Evolutionary conservation across 2,888 invertebrate genomes (phyloP), one percentile per base, ranked within the genome.

Genomic region (Apotomis capreana): DNA sequence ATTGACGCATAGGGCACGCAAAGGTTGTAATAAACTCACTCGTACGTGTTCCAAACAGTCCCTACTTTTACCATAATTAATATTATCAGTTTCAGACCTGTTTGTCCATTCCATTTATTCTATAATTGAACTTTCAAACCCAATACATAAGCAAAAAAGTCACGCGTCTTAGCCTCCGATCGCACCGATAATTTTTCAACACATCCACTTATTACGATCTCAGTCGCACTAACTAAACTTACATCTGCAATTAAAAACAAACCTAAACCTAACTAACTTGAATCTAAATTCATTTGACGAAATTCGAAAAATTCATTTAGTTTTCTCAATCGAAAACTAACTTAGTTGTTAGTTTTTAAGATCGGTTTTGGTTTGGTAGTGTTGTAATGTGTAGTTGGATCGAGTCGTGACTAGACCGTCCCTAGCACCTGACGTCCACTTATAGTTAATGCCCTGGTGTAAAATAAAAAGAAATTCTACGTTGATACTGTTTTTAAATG

Each of bases 171-270:
- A 89, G 90, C 91, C 92, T 91, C 89, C 90, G 92, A 92, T 92
- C 87, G 89, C 84, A 86, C 90, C 90, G 92, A 92, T 92, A 92
- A 92, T 93, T 93, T 92, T 92, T 93, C 92, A 92, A 92, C 93
- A 91, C 91, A 88, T 92, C 92, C 91, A 91, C 93, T 92, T 92
- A 93, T 92, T 92, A 91, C 91, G 88, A 91, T 91, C 92, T 89
- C 91, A 92, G 90, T 86, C 89, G 88, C 89, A 91, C 91, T 90
- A 92, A 90, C 90, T 87, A 89, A 89, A 89, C 13, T 67, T n/a
- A 52, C 3, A 4, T n/a, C 0, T 3, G 8, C 74, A 73, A 54
- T 0, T 63, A 10, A 87, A 81, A 82, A 79, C 5, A 59, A 62
- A 80, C 82, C 61, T 49, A 81, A 83, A n/a, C 0, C 0, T 0